Conservation (phyloP, 2,797 vertebrate species). For the Acipenser transmontanus region DNA sequence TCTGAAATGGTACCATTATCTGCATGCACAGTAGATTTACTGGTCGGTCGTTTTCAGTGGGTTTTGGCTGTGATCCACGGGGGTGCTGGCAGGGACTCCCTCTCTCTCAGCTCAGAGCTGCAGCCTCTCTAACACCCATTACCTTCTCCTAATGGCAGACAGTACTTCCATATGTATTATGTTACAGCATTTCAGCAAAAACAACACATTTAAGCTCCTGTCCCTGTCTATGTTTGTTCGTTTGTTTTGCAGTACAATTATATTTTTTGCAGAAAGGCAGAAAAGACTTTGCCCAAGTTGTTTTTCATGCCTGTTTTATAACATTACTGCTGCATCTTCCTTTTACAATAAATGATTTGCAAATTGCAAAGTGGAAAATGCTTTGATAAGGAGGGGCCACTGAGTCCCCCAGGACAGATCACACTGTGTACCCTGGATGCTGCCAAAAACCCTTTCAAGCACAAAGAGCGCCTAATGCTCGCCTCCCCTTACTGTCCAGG, state of each 20-base stretch:
- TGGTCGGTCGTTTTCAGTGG: conserved; percentile 21
- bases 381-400: too few relatives aligned
- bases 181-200: background rate
- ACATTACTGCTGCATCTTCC: too few relatives aligned
- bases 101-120: background rate
- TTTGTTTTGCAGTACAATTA: background rate
- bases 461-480: background rate
- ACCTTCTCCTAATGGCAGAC: background rate
- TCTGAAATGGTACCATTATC: conserved; percentile 14
- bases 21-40: conserved; percentile 22
- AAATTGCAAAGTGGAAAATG: too few relatives aligned
- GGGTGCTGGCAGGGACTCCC: conserved; percentile 10
- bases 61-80: conserved; percentile 14
- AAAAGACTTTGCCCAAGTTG: background rate
- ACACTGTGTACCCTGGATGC: background rate
- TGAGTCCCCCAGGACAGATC: background rate
- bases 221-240: too few relatives aligned
- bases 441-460: background rate
- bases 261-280: background rate
- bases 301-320: background rate
- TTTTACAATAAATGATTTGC: too few relatives aligned
- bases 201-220: background rate
- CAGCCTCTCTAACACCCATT: background rate
- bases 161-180: background rate
- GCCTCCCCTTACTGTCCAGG: background rate